These are phyloP conservation scores for Progne subis DNA, from an alignment of 2,113 vertebrate species.

Conservation along the genomic window DNA sequence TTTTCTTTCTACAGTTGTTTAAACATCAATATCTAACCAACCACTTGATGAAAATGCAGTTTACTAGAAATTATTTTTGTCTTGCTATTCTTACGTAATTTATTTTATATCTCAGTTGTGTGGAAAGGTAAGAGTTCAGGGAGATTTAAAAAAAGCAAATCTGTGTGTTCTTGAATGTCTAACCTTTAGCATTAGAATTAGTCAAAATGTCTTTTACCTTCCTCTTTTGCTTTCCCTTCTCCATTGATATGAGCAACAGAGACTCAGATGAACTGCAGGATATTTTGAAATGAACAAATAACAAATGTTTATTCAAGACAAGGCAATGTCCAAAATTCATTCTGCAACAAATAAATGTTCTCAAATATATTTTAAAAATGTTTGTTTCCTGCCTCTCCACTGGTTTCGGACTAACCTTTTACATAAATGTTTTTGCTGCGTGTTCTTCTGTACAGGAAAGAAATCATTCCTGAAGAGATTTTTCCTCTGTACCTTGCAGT, in stretches of 20 bases:
- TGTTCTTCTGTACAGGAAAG: neutral
- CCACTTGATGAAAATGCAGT: conserved; percentile 49
- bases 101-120: conserved; percentile 12
- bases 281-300: conserved; percentile 19
- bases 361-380: neutral
- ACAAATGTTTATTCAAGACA: neutral
- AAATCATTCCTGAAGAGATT: neutral
- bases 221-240: neutral
- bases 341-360: neutral
- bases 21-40: conserved; percentile 61
- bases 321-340: neutral
- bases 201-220: neutral
- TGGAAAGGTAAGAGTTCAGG: neutral
- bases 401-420: neutral
- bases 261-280: neutral
- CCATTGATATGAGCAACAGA: neutral
- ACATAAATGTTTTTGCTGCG: neutral
- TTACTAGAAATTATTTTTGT: conserved; percentile 56
- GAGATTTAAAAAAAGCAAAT: neutral
- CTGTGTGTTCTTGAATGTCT: neutral
- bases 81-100: conserved; percentile 11
- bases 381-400: neutral
- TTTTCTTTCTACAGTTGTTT: conserved; percentile 60
- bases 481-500: neutral
- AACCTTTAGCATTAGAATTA: neutral